Percentiles rank a stretch among this genome's conserved stretches.
Evolutionary conservation across 2,797 vertebrate genomes (phyloP).

Genomic region (Pristis pectinata): DNA sequence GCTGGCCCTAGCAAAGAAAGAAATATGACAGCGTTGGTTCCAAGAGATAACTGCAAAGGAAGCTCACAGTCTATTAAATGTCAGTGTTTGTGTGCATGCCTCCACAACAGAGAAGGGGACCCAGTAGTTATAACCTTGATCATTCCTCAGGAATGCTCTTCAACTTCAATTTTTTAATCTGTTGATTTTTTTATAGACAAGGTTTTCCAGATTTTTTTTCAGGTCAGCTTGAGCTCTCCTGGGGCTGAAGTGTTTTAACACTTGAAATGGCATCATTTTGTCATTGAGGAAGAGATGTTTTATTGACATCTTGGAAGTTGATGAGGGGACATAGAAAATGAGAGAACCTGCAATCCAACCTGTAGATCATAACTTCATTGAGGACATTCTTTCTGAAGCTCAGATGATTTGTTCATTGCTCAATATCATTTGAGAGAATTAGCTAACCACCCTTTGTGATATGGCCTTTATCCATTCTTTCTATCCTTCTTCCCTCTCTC

Average conservation of each 20-base stretch:
- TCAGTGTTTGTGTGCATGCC: background rate
- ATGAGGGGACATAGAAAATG: background rate
- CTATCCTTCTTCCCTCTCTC: too few relatives aligned
- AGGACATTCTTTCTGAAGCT: too few relatives aligned
- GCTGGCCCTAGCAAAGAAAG: background rate
- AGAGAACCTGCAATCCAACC: background rate
- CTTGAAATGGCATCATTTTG: background rate
- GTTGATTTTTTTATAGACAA: background rate
- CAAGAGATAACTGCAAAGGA: background rate
- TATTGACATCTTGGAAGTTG: background rate
- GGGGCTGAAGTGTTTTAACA: background rate
- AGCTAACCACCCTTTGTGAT: too few relatives aligned
- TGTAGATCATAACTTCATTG: background rate
- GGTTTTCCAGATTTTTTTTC: background rate
- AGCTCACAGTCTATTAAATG: background rate
- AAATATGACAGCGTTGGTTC: background rate
- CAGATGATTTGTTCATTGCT: too few relatives aligned
- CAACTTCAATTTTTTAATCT: too few relatives aligned
- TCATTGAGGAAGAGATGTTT: background rate
- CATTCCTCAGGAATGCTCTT: background rate
- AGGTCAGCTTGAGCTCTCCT: background rate
- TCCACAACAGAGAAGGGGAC: too few relatives aligned
- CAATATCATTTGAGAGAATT: too few relatives aligned
- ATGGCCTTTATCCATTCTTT: too few relatives aligned
- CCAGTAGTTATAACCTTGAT: background rate